Conservation (phyloP, 2,888 invertebrate genomes). For the Malthinus seriepunctatus region DNA sequence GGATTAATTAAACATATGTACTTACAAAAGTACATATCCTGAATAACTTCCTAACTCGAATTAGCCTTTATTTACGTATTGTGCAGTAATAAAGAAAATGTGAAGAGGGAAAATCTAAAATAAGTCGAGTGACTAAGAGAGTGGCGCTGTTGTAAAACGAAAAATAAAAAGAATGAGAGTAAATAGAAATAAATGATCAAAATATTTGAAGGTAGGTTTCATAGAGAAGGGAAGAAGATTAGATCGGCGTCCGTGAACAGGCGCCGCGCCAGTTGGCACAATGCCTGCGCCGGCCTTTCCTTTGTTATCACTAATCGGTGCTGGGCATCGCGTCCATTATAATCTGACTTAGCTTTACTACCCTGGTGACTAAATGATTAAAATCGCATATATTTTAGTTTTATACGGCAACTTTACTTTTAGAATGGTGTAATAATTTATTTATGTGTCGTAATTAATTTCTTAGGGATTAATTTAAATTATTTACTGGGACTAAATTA, state of each 20-base stretch:
- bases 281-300: conserved; percentile 32
- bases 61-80: background rate
- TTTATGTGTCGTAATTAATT: background rate
- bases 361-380: conserved; percentile 16
- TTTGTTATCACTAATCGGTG: conserved; percentile 30
- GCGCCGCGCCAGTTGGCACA: conserved; percentile 40
- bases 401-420: background rate
- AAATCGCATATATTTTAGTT: conserved; percentile 13
- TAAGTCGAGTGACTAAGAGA: background rate
- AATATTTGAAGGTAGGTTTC: conserved; percentile 13
- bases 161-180: conserved; percentile 3
- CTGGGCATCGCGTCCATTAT: conserved; percentile 27
- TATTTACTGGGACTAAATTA: too few relatives aligned
- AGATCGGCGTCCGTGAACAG: conserved; percentile 36
- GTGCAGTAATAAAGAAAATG: background rate
- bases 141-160: background rate
- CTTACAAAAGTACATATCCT: background rate
- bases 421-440: background rate
- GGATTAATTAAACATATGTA: too few relatives aligned
- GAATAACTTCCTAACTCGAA: background rate
- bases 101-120: background rate
- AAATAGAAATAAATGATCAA: conserved; percentile 19
- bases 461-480: too few relatives aligned
- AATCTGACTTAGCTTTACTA: conserved; percentile 21
- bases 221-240: conserved; percentile 20